Base-by-base conservation (phyloP, 2,797 vertebrate genomes). In the Galagoides demidoff region DNA sequence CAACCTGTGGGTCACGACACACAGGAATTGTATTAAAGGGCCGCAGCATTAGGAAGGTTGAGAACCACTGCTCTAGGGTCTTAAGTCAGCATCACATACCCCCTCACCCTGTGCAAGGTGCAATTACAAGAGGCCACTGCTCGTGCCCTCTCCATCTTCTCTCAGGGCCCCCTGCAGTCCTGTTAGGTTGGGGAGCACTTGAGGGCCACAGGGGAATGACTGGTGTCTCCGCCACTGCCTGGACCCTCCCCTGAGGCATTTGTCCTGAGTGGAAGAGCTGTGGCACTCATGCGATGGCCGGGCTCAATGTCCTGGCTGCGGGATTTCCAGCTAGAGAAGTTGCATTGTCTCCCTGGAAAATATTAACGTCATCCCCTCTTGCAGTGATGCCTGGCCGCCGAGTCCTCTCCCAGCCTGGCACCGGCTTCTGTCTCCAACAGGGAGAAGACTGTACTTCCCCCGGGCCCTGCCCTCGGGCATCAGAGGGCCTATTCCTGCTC, bases 401-500 rank as follows among this genome's bases (percentile, higher is more conserved):
- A 57, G 61, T 27, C 78, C 89, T 55, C 81, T 25, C n/a, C 0
- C 31, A 23, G 3, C 78, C 81, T 81, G 92, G 84, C 71, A 27
- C 13, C 1, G 1, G 43, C 84, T 77, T 77, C 81, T 0, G 0
- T 52, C 31, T 71, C 87, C 85, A 49, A 43, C 66, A 76, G 20
- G 39, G 81, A 68, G 0, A 0, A n/a, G 1, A 14, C 49, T 20
- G 49, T n/a, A 8, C 66, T 76, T 77, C 59, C 82, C 83, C 78
- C 43, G 23, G 39, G 85, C 85, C 85, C 83, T 55, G 85, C n/a
- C 1, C 63, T 52, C 89, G 6, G 81, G 85, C 23, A 0, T 73
- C 96, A 59, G 5, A 9, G 23, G 27, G 82, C 88, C 85, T n/a
- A 3, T 87, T 45, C 90, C 34, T 61, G 7, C 79, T 84, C 88